Base-by-base conservation (phyloP, 1,140 invertebrate genomes). In the Eumaeus atala region DNA sequence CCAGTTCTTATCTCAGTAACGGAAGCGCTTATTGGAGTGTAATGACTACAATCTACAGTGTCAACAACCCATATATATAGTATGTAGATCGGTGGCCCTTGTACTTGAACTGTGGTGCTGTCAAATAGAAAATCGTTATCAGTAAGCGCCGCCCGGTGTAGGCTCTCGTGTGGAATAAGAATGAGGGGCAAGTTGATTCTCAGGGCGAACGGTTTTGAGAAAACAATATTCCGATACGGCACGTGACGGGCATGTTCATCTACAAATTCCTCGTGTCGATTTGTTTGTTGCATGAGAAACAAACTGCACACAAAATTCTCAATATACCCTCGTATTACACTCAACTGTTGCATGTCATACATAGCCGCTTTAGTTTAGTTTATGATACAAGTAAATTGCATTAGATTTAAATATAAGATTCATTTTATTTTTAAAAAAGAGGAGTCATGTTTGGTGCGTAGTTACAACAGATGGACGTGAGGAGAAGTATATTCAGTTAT, bases 121-220 rank as follows among this genome's bases (percentile, higher is more conserved):
- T 67, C 61, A 60, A 67, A 70, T 72, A 67, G 70, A 74, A 50
- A 50, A 75, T 72, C 49, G 54, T 64, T 64, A 84, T 78, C 70
- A 67, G 72, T 74, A 74, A 66, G 62, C 79, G 69, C 57, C 62
- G 58, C 48, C 63, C 61, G 62, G 59, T 61, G 61, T 52, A 57
- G 53, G 49, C 37, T 28, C 58, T 50, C 57, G 56, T 54, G 42
- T 47, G 66, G 80, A 84, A 82, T 84, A 64, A 61, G 54, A 83
- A 86, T 77, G 59, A 72, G 65, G 54, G 57, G 54, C 62, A 64
- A 52, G 67, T 73, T 61, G 67, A 67, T 83, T 85, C 78, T 80
- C 74, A 76, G 67, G 71, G 64, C 72, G 67, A 79, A 84, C 78
- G 73, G 78, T 85, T 85, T 85, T 81, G 65, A 84, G 81, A 82